Percentiles rank a stretch among this genome's conserved stretches.
phyloP scores from a whole-genome alignment of 1,140 invertebrate genomes.

The Drosophila insularis region DNA sequence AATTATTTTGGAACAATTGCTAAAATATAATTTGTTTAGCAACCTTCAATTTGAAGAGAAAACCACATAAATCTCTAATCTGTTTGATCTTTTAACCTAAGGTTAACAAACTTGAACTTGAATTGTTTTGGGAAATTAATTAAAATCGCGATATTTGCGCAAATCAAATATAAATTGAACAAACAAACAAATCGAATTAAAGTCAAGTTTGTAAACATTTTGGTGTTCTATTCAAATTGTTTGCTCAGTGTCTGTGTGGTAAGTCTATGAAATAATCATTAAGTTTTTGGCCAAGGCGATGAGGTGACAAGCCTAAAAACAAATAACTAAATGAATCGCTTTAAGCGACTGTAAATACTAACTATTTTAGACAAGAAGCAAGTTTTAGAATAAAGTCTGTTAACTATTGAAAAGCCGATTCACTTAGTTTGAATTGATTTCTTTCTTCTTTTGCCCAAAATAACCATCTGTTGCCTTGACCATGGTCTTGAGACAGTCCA shows the following conservation, averaged over 20 bases:
- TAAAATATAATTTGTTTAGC: neutral
- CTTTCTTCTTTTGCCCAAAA: too few relatives aligned
- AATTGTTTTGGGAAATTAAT: conserved; percentile 8
- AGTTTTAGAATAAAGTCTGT: too few relatives aligned
- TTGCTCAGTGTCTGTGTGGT: neutral
- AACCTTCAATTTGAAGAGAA: neutral
- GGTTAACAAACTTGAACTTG: conserved; percentile 16
- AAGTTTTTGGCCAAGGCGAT: neutral
- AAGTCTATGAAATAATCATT: conserved; percentile 7
- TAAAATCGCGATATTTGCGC: neutral
- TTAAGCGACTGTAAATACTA: too few relatives aligned
- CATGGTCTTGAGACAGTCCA: too few relatives aligned
- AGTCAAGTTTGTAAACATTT: conserved; percentile 1
- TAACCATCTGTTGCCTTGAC: too few relatives aligned
- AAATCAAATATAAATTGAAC: neutral
- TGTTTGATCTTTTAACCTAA: conserved; percentile 2
- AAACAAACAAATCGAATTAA: neutral
- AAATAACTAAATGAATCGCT: neutral
- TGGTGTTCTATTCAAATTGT: neutral
- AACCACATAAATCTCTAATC: neutral
- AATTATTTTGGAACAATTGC: neutral
- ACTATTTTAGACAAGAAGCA: too few relatives aligned
- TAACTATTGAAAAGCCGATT: neutral
- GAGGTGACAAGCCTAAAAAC: neutral
- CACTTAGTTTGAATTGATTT: neutral